phyloP scores from a whole-genome alignment of 1,140 invertebrate species.

The Batillaria attramentaria region DNA sequence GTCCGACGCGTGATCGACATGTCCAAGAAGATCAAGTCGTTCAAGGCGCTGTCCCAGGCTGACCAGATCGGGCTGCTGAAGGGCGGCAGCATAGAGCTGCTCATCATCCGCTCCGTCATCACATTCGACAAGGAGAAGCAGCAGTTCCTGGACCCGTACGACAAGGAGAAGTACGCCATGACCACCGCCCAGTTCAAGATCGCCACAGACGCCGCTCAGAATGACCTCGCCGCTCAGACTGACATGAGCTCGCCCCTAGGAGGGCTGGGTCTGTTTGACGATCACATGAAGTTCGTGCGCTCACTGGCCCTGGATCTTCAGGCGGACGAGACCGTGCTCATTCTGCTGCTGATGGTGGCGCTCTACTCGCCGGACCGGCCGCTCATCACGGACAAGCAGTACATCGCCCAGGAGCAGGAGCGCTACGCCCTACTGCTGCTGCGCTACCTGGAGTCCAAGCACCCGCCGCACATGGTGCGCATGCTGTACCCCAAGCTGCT shows the following conservation, averaged over 20 bases:
- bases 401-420: conserved; percentile 72
- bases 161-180: conserved; percentile 68
- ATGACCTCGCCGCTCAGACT: neutral
- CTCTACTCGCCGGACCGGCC: conserved; percentile 74
- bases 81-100: conserved; percentile 74
- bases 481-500: conserved; percentile 74
- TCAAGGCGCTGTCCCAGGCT: conserved; percentile 68
- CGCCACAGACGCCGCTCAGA: conserved; percentile 38
- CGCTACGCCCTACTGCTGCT: conserved; percentile 73
- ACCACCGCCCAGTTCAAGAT: conserved; percentile 67
- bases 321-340: conserved; percentile 74
- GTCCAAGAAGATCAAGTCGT: conserved; percentile 72
- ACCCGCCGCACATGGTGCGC: conserved; percentile 65
- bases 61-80: conserved; percentile 74
- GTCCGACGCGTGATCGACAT: conserved; percentile 72
- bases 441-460: conserved; percentile 73
- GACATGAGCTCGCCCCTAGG: conserved; percentile 30
- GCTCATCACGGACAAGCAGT: conserved; percentile 68
- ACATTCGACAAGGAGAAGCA: conserved; percentile 71
- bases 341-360: conserved; percentile 73
- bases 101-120: conserved; percentile 73
- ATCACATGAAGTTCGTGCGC: conserved; percentile 74
- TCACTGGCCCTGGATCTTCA: conserved; percentile 70
- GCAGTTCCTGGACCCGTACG: conserved; percentile 69
- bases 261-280: conserved; percentile 70